Percentiles rank a stretch among this genome's conserved stretches.
phyloP scores from a whole-genome alignment of 2,113 vertebrate genomes.

The Chamaea fasciata region DNA sequence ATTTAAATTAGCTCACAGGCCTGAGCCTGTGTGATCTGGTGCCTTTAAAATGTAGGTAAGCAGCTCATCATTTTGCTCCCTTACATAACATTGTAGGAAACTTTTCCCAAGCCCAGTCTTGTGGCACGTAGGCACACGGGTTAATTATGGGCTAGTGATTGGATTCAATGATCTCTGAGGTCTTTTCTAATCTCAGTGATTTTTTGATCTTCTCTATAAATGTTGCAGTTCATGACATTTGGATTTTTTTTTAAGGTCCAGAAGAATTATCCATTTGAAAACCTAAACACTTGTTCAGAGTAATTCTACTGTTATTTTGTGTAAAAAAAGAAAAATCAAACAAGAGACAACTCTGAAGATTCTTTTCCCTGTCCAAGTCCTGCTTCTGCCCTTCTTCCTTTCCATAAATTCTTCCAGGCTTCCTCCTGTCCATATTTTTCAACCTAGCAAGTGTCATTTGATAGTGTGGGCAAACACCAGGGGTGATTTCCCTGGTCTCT shows the following conservation, averaged over 20 bases:
- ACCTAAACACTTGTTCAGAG: neutral
- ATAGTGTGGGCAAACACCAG: neutral
- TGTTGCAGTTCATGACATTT: neutral
- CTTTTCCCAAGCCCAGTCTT: neutral
- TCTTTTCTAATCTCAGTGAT: neutral
- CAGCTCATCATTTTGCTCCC: neutral
- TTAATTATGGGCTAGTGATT: neutral
- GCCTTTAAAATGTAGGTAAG: neutral
- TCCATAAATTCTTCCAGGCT: neutral
- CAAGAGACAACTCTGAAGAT: neutral
- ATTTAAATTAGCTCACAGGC: slow-evolving; percentile 47
- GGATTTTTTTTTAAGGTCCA: neutral
- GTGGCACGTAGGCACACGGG: neutral
- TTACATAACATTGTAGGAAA: neutral
- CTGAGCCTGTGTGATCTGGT: neutral
- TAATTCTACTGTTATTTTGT: neutral
- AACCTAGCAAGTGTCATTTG: neutral
- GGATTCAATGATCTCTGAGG: neutral
- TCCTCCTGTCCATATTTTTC: neutral
- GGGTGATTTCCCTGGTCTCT: neutral
- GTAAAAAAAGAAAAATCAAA: neutral
- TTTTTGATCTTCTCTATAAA: neutral
- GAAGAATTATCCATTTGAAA: neutral
- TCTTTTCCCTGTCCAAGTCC: neutral
- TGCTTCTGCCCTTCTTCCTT: neutral